These are phyloP conservation scores for Chelonus formosanus DNA, from an alignment of 2,888 invertebrate species.

Conservation along the genomic window DNA sequence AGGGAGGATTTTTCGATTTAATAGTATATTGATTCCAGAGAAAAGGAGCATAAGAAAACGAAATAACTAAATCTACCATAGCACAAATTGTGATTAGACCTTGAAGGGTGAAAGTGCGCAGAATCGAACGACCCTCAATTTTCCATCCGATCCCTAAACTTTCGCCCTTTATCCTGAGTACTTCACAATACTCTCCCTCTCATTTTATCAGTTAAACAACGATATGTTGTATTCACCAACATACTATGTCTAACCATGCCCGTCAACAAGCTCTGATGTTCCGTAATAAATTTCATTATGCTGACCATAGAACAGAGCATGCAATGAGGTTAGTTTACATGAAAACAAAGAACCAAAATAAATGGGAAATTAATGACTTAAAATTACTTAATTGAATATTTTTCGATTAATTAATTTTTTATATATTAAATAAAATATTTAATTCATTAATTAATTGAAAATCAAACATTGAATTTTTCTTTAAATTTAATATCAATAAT, in stretches of 20 bases:
- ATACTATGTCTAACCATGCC: conserved; percentile 7
- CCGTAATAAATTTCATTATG: conserved; percentile 35
- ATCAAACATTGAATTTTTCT: too few relatives aligned
- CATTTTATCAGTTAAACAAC: not conserved
- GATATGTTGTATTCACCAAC: not conserved
- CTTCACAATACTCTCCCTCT: not conserved
- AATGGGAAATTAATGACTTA: too few relatives aligned
- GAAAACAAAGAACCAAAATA: not conserved
- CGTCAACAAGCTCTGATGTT: conserved; percentile 32
- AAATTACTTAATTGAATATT: not conserved
- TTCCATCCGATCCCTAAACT: conserved; percentile 13
- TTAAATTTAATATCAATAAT: too few relatives aligned
- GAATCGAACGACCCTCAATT: conserved; percentile 18
- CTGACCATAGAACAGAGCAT: conserved; percentile 17
- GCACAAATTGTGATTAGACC: not conserved
- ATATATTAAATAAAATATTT: too few relatives aligned
- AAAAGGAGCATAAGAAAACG: not conserved
- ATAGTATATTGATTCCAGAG: too few relatives aligned
- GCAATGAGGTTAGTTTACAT: conserved; percentile 19
- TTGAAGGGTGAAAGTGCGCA: not conserved
- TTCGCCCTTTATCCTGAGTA: conserved; percentile 2
- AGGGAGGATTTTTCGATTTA: too few relatives aligned
- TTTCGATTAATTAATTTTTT: not conserved
- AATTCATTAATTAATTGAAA: too few relatives aligned
- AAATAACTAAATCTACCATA: not conserved